A percentile compares a stretch with the other conserved stretches of the same genome.
phyloP scores from a whole-genome alignment of 2,113 vertebrate genomes.

The Engraulis encrasicolus region DNA sequence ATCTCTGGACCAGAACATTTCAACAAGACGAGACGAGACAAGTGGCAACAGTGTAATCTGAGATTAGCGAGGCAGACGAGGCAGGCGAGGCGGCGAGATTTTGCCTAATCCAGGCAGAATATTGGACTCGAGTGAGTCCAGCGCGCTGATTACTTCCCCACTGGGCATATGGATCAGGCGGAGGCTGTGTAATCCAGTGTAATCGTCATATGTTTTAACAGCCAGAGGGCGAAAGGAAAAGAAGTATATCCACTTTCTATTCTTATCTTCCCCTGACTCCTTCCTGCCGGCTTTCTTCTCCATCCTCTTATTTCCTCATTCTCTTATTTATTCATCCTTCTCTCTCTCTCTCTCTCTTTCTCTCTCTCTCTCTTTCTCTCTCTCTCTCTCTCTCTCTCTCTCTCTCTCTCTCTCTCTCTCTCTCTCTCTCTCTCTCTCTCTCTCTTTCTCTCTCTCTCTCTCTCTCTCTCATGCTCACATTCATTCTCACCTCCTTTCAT shows the following conservation, averaged over 20 bases:
- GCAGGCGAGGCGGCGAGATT: too few species aligned
- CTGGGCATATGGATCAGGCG: neutral
- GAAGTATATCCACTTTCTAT: constrained; percentile 1
- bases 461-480: neutral
- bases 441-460: neutral
- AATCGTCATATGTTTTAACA: constrained; percentile 21
- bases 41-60: constrained; percentile 23
- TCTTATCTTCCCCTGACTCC: neutral
- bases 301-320: neutral
- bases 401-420: neutral
- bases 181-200: constrained; percentile 22
- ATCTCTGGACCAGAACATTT: neutral
- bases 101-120: constrained; percentile 24
- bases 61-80: constrained; percentile 29
- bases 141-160: constrained; percentile 15
- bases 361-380: neutral
- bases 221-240: neutral
- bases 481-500: neutral
- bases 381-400: neutral
- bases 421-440: neutral
- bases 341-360: neutral
- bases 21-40: too few species aligned
- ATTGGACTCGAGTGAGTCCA: neutral
- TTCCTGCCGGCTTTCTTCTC: neutral
- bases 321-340: neutral